Evolutionary conservation across 2,113 vertebrate species (phyloP).

Genomic region (Gobiocypris rarus): DNA sequence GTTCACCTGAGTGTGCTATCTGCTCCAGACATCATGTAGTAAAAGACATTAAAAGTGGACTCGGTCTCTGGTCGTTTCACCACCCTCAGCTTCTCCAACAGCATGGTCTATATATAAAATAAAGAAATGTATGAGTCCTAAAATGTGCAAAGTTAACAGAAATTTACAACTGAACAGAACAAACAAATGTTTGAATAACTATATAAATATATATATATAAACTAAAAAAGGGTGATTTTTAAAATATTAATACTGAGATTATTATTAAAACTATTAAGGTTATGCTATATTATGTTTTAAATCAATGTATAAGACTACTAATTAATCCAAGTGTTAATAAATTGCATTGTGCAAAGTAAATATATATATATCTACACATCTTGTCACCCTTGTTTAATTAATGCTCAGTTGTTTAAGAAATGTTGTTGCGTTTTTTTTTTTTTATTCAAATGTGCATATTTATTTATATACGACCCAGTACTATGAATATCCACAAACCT

Average conservation of each 20-base stretch:
- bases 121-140: not conserved
- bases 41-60: conserved; percentile 92
- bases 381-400: too few species aligned
- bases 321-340: too few species aligned
- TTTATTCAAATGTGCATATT: not conserved
- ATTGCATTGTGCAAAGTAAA: too few species aligned
- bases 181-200: not conserved
- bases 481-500: conserved; percentile 75
- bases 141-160: not conserved
- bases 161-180: not conserved
- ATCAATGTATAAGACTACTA: too few species aligned
- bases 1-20: conserved; percentile 87
- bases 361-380: too few species aligned
- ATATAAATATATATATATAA: too few species aligned
- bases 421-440: too few species aligned
- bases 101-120: conserved; percentile 82
- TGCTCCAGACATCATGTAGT: conserved; percentile 91
- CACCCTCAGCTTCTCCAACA: conserved; percentile 93
- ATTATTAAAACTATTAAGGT: not conserved
- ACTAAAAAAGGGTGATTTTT: not conserved
- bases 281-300: too few species aligned
- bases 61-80: conserved; percentile 83
- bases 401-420: too few species aligned
- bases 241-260: not conserved
- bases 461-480: not conserved